Evolutionary conservation across 2,113 vertebrate genomes (phyloP).

Genomic region (Anhinga rufa): DNA sequence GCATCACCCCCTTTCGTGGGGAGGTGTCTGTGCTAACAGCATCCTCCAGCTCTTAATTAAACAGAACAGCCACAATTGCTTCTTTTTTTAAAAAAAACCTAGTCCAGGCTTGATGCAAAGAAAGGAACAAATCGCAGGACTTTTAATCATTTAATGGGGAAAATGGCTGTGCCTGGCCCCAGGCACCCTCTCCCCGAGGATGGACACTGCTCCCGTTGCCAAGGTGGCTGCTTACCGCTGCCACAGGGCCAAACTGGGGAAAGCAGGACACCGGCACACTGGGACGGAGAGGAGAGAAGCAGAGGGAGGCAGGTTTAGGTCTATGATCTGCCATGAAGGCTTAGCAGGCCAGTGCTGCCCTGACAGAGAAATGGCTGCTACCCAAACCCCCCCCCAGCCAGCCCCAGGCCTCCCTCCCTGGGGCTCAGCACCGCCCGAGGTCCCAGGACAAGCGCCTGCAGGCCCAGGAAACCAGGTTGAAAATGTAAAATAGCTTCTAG

Average conservation of each 20-base stretch:
- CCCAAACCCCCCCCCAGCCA: neutral
- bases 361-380: neutral
- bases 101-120: neutral
- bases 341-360: neutral
- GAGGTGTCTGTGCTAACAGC: rapidly evolving
- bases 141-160: neutral
- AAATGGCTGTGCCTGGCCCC: neutral
- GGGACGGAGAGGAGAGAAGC: neutral
- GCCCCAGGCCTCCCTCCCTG: neutral
- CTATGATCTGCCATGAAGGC: neutral
- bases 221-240: rapidly evolving
- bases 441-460: neutral
- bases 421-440: rapidly evolving
- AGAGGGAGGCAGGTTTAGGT: neutral
- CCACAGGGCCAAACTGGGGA: rapidly evolving
- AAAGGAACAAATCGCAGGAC: too few species aligned
- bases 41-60: neutral
- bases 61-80: neutral
- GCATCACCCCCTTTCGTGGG: rapidly evolving
- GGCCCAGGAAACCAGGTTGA: rapidly evolving
- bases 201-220: too few species aligned
- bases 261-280: rapidly evolving
- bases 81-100: neutral
- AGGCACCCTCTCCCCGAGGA: neutral
- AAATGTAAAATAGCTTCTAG: too few species aligned